Evolutionary conservation across 2,888 invertebrate species (phyloP).

Genomic region (Tupiocoris notatus): DNA sequence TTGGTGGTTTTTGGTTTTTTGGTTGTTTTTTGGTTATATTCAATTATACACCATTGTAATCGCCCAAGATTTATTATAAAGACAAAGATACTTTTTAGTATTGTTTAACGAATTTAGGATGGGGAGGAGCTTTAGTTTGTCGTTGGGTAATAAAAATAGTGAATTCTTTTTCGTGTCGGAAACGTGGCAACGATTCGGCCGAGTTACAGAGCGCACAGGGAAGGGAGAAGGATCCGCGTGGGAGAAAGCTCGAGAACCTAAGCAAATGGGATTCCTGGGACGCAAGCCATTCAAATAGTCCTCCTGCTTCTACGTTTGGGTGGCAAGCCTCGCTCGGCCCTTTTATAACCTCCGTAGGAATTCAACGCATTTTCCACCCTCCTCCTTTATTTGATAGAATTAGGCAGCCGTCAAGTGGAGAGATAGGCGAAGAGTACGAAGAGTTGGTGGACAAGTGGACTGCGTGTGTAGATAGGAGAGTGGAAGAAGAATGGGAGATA

Average conservation of each 20-base stretch:
- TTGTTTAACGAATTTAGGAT: too few species aligned
- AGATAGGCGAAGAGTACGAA: background rate
- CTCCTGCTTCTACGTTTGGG: background rate
- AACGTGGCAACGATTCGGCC: background rate
- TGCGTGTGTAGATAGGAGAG: background rate
- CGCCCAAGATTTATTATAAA: too few species aligned
- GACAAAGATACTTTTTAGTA: too few species aligned
- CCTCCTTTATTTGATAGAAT: background rate
- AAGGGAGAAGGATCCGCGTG: background rate
- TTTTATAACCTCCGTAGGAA: background rate
- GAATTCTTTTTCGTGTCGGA: background rate
- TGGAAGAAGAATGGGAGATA: background rate
- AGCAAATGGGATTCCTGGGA: background rate
- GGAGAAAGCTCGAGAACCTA: background rate
- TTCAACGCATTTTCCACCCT: background rate
- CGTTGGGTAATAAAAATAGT: background rate
- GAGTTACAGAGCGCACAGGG: background rate
- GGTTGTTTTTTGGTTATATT: too few species aligned
- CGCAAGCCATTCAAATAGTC: background rate
- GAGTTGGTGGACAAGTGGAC: background rate
- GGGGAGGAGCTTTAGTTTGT: too few species aligned
- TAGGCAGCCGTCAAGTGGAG: background rate
- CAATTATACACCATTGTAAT: too few species aligned
- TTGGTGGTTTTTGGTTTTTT: too few species aligned
- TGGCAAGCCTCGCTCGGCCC: background rate